A percentile compares a stretch with the other conserved stretches of the same genome.
These are phyloP conservation scores for Bombus picipes DNA, from an alignment of 1,140 invertebrate genomes.

Conservation along the genomic window DNA sequence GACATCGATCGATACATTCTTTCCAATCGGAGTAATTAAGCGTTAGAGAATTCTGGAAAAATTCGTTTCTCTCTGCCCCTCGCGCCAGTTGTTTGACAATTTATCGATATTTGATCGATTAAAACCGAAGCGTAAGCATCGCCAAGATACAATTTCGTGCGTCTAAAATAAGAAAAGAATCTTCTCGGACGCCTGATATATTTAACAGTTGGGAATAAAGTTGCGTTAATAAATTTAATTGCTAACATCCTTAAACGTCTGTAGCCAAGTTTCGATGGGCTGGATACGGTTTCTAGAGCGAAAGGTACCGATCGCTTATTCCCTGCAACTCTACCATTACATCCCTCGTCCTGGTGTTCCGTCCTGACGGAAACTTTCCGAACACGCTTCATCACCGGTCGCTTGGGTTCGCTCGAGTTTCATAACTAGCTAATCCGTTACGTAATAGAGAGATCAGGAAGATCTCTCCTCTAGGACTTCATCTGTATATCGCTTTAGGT, in stretches of 20 bases:
- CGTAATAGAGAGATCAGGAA: conserved; percentile 79
- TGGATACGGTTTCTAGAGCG: conserved; percentile 34
- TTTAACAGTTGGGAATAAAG: not conserved
- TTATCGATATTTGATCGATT: too few species aligned
- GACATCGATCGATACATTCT: not conserved
- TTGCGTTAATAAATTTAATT: not conserved
- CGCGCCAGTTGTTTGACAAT: too few species aligned
- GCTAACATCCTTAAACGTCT: conserved; percentile 29
- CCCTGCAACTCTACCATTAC: conserved; percentile 59
- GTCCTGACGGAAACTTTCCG: conserved; percentile 65
- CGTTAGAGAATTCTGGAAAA: not conserved
- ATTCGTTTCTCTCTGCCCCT: not conserved
- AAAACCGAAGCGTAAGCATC: not conserved
- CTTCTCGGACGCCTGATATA: not conserved
- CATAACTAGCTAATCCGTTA: conserved; percentile 79
- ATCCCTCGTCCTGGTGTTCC: conserved; percentile 53
- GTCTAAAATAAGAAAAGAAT: not conserved
- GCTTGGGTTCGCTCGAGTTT: conserved; percentile 72
- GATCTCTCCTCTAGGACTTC: conserved; percentile 58
- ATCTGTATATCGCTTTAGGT: conserved; percentile 37
- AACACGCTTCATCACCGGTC: conserved; percentile 74
- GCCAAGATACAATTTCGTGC: not conserved
- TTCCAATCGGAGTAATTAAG: not conserved
- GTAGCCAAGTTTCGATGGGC: conserved; percentile 44
- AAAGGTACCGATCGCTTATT: conserved; percentile 69